phyloP scores from a whole-genome alignment of 2,113 vertebrate genomes.

The Chaetorhynchus papuensis region DNA sequence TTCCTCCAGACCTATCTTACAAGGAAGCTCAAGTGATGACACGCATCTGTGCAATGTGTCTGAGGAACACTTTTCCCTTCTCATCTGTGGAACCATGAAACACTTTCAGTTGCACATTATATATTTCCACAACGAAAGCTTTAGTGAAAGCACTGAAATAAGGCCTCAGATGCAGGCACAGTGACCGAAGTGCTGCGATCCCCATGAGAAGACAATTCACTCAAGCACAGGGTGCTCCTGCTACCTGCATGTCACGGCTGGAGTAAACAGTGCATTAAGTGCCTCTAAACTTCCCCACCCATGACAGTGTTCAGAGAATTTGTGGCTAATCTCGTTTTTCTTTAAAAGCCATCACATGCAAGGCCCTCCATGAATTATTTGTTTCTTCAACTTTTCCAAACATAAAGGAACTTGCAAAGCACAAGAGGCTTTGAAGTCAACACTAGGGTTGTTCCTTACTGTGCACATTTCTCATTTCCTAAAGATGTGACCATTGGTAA shows the following conservation, averaged over 20 bases:
- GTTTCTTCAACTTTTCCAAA: background rate
- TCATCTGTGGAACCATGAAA: background rate
- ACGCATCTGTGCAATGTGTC: background rate
- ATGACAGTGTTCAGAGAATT: background rate
- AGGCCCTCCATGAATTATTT: background rate
- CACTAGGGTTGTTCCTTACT: background rate
- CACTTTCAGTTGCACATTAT: background rate
- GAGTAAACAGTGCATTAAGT: background rate
- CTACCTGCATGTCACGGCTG: background rate
- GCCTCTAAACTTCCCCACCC: background rate
- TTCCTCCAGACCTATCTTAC: background rate
- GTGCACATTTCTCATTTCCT: background rate
- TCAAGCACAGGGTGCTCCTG: background rate
- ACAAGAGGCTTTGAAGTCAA: background rate
- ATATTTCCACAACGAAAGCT: background rate
- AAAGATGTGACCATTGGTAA: background rate
- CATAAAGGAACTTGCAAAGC: background rate
- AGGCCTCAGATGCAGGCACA: rapidly evolving
- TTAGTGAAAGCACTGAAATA: background rate
- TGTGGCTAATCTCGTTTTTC: background rate
- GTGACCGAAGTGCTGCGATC: background rate
- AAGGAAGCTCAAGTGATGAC: background rate
- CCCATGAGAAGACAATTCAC: background rate
- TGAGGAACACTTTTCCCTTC: background rate
- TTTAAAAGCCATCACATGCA: background rate